phyloP scores from a whole-genome alignment of 2,797 vertebrate genomes.

The Podarcis siculus region DNA sequence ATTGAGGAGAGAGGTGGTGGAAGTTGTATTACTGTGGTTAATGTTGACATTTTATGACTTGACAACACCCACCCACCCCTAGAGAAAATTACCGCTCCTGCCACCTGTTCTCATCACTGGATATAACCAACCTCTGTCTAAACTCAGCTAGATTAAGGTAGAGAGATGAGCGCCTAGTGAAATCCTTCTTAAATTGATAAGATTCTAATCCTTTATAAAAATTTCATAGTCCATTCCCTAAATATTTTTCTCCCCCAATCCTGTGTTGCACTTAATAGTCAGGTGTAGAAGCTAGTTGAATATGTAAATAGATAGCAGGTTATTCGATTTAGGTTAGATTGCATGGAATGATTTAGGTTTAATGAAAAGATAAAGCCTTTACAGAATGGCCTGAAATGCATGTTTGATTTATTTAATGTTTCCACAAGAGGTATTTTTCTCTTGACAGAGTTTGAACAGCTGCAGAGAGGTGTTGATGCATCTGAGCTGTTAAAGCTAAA shows the following conservation, averaged over 20 bases:
- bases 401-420: background rate
- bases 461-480: background rate
- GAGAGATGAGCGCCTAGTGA: background rate
- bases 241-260: background rate
- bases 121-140: background rate
- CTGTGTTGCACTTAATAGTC: background rate
- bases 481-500: background rate
- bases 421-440: background rate
- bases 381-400: too few species aligned
- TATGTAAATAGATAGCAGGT: background rate
- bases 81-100: background rate
- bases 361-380: background rate
- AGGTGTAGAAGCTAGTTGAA: background rate
- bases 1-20: too few species aligned
- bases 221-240: background rate
- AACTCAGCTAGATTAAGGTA: background rate
- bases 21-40: too few species aligned
- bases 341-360: too few species aligned
- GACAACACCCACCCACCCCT: too few species aligned
- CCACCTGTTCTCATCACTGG: background rate
- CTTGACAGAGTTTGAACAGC: background rate
- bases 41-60: too few species aligned
- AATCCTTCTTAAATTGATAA: background rate
- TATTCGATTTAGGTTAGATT: background rate
- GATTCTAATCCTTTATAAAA: background rate